Evolutionary conservation across 2,888 invertebrate genomes (phyloP), one percentile per base, ranked within the genome.

Genomic region (Sarcophaga variegata): DNA sequence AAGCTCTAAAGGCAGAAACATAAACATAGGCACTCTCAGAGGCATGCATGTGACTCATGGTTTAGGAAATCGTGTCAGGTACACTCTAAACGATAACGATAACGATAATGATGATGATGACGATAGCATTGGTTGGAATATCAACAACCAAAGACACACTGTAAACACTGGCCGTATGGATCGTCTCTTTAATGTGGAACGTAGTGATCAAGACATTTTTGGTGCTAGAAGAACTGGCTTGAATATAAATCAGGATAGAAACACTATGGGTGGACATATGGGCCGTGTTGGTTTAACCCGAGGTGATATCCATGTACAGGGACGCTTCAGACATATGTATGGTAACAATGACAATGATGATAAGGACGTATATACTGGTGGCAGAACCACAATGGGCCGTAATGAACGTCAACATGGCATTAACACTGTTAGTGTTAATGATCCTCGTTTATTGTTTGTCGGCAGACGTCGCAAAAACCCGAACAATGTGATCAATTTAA

Each of bases 381-480:
- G 54, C 12, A 12, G 54, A 14, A 54, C 54, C 54, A 54, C 17
- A 14, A 54, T 17, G 12, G 54, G 17, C 17, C 54, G 54, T 54
- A 27, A 67, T 37, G 37, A 72, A 54, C 37, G 14, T 20, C 78
- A 78, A 62, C 20, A 14, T 47, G 74, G 78, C 22, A 47, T 54
- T 45, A 75, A 80, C 12, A 71, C 79, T 4, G 79, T 83, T 12
- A 83, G 80, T 67, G 54, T 12, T 8, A 83, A 79, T 17, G 79
- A 82, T 70, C 64, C 82, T 45, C 82, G 83, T 59, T 60, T 86
- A 0, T 78, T 82, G 20, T 79, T 79, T 64, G 60, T 66, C 3
- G 74, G 78, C 25, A 81, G 74, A 82, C 85, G 82, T 60, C 81
- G 69, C 10, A 60, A 78, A 25, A 78, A 77, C 67, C 76, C 71